Evolutionary conservation across 2,797 vertebrate species (phyloP), one percentile per base, ranked within the genome.

Genomic region (Pogoniulus pusillus): DNA sequence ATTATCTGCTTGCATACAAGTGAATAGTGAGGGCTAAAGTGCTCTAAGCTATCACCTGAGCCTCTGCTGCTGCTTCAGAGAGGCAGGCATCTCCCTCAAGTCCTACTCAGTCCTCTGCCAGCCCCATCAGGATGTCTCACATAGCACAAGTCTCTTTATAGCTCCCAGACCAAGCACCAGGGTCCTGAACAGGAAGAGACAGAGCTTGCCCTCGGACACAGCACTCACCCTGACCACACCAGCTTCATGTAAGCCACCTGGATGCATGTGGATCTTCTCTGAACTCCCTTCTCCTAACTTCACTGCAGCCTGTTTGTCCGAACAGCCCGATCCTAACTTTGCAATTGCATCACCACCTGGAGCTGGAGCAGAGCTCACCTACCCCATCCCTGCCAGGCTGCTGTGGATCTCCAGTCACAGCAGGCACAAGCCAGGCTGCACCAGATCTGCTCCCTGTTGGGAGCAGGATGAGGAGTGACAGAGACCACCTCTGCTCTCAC

Each of bases 211-310:
- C 72, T 45, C 63, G 27, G 16, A 34, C 59, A 41, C 37, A 19
- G 24, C 0, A 5, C 63, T 30, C 43, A 22, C 23, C 58, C 51
- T 2, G 6, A 43, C 32, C 32, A 10, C 1, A 0, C 10, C 13
- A 18, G 10, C 58, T 62, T 34, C 30, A 23, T 43, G 57, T 51
- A 72, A 66, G 57, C 55, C 54, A 15, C 20, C 32, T 32, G 24
- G 10, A 15, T 45, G 43, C 30, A 5, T 49, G 32, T 71, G 68
- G 27, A n/a, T 75, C 68, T 82, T 68, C 63, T 64, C 64, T 62
- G 72, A 78, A 71, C 37, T 66, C 87, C 37, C 35, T 66, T 64
- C 59, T 57, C 41, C 47, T 29, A 62, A 62, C 51, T 39, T 73
- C 66, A 57, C 7, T 0, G 1, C 19, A 22, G 26, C 2, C 35